These are phyloP conservation scores for Mimachlamys varia DNA, from an alignment of 2,888 invertebrate genomes.

Conservation along the genomic window DNA sequence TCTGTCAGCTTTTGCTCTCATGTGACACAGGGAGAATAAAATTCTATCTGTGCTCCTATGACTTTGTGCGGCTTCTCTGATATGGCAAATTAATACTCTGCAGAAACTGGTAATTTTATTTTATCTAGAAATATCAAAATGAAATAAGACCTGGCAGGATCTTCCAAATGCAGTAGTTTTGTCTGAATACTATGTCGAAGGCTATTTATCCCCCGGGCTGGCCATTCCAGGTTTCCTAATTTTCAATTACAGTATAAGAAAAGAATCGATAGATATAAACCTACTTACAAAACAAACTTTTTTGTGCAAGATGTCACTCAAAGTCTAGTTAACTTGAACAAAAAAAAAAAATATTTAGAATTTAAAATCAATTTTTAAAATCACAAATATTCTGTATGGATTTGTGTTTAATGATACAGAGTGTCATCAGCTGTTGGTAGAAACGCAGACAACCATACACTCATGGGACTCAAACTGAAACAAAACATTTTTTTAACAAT, in stretches of 20 bases:
- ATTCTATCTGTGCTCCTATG: conserved; percentile 36
- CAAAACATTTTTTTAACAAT: background rate
- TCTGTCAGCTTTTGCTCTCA: conserved; percentile 43
- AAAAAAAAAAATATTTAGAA: background rate
- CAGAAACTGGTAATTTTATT: conserved; percentile 37
- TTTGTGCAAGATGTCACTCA: background rate
- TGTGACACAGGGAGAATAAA: conserved; percentile 38
- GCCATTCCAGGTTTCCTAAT: conserved; percentile 41
- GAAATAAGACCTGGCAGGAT: conserved; percentile 14
- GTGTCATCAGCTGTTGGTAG: background rate
- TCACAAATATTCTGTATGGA: background rate
- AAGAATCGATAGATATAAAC: conserved; percentile 38
- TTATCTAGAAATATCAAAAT: conserved; percentile 39
- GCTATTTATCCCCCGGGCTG: conserved; percentile 14
- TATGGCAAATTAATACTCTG: conserved; percentile 39
- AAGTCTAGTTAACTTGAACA: conserved; percentile 14
- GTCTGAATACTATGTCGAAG: conserved; percentile 37
- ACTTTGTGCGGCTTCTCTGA: conserved; percentile 36
- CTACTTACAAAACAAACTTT: conserved; percentile 5
- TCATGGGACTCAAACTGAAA: background rate
- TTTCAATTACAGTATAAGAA: conserved; percentile 40
- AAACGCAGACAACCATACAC: background rate
- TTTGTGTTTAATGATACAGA: background rate
- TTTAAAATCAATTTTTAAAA: background rate
- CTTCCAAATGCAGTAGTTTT: conserved; percentile 15